Conservation (phyloP, 2,888 invertebrate species). For the Camponotus fellah region DNA sequence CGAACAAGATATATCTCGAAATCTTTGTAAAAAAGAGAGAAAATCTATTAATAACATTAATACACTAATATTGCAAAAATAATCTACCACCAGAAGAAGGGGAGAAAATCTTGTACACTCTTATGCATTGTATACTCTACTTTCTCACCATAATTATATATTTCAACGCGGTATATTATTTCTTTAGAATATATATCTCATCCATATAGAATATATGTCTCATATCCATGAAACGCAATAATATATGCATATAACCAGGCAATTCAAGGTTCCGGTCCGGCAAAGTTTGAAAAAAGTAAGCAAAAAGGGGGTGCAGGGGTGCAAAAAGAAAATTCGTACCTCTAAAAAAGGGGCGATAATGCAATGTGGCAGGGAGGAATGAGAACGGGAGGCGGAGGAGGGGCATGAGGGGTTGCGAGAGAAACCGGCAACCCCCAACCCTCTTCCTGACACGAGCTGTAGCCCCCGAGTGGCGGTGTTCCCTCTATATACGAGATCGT, state of each 20-base stretch:
- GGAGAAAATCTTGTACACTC: neutral
- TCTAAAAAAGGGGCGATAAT: neutral
- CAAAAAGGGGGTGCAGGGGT: neutral
- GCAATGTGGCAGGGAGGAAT: neutral
- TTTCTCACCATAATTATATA: neutral
- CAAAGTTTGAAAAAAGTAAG: conserved; percentile 16
- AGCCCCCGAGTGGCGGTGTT: conserved; percentile 51
- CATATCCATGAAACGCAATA: neutral
- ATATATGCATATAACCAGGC: neutral
- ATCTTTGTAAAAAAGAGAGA: neutral
- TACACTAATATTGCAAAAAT: neutral
- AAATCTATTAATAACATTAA: neutral
- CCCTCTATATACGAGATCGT: conserved; percentile 76
- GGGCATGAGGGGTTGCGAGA: conserved; percentile 16
- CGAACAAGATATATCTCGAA: neutral
- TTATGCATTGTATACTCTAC: neutral
- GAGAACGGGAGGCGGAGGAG: neutral
- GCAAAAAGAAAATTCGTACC: neutral
- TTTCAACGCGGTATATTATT: neutral
- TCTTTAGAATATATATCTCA: neutral
- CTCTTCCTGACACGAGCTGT: neutral
- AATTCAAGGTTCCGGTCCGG: neutral
- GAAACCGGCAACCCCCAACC: neutral
- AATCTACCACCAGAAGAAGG: neutral
- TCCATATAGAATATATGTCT: neutral